Conservation (phyloP, 2,113 vertebrate species). For the Chamaea fasciata region DNA sequence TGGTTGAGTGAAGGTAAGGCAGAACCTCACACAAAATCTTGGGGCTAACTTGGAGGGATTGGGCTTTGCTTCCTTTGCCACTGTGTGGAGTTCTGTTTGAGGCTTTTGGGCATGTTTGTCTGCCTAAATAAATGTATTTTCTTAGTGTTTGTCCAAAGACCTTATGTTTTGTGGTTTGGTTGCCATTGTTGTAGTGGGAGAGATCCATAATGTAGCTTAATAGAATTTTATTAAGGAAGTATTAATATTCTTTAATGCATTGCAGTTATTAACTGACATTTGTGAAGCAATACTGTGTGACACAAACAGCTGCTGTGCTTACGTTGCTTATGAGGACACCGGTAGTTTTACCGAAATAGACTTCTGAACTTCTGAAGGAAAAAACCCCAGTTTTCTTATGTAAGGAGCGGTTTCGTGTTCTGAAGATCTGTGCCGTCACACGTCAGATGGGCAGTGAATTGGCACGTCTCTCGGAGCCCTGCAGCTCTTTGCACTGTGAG, state of each 20-base stretch:
- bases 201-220: background rate
- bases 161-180: background rate
- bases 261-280: background rate
- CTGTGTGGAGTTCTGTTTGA: background rate
- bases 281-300: background rate
- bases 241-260: background rate
- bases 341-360: background rate
- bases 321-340: background rate
- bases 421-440: background rate
- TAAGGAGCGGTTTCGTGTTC: background rate
- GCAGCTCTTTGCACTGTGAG: background rate
- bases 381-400: background rate
- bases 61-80: background rate
- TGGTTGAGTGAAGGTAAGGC: background rate
- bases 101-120: background rate
- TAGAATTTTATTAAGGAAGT: background rate
- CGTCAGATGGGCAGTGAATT: background rate
- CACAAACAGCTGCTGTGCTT: background rate
- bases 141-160: background rate
- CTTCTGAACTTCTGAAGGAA: background rate
- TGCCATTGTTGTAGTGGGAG: background rate
- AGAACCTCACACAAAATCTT: background rate
- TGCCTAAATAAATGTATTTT: background rate
- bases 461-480: fast-evolving
- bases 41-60: background rate